Evolutionary conservation across 1,140 invertebrate genomes (phyloP).

Genomic region (Magallana gigas): DNA sequence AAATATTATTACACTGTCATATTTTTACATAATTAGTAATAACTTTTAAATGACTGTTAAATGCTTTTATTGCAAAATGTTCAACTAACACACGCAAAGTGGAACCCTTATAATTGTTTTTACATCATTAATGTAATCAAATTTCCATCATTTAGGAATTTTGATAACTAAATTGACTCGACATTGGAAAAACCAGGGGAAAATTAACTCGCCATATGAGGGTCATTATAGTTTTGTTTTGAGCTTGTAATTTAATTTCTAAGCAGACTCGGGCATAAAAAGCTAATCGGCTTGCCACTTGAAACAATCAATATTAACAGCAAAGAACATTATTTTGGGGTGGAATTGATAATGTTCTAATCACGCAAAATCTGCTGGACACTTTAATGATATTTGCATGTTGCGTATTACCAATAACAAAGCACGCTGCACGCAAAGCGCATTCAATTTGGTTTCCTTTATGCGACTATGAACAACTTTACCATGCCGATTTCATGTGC

Average conservation of each 20-base stretch:
- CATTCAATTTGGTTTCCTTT: background rate
- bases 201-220: background rate
- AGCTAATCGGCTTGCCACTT: slow-evolving; percentile 29
- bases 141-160: background rate
- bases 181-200: background rate
- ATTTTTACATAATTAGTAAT: too few species aligned
- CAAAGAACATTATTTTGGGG: background rate
- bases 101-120: background rate
- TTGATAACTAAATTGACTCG: background rate
- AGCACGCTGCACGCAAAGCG: background rate
- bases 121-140: slow-evolving; percentile 3
- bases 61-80: too few species aligned
- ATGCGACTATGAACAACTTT: background rate
- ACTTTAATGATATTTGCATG: slow-evolving; percentile 10
- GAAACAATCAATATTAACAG: slow-evolving; percentile 3
- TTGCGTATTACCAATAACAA: background rate
- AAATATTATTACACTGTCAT: too few species aligned
- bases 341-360: slow-evolving; percentile 26
- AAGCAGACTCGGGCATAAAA: background rate
- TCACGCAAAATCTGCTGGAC: background rate
- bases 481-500: background rate
- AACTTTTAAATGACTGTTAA: too few species aligned
- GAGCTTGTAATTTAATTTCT: background rate
- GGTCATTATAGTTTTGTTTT: background rate
- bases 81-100: too few species aligned